Percentiles rank a stretch among this genome's conserved stretches.
Evolutionary conservation across 2,888 invertebrate genomes (phyloP).

Genomic region (Sinohyriopsis cumingii): DNA sequence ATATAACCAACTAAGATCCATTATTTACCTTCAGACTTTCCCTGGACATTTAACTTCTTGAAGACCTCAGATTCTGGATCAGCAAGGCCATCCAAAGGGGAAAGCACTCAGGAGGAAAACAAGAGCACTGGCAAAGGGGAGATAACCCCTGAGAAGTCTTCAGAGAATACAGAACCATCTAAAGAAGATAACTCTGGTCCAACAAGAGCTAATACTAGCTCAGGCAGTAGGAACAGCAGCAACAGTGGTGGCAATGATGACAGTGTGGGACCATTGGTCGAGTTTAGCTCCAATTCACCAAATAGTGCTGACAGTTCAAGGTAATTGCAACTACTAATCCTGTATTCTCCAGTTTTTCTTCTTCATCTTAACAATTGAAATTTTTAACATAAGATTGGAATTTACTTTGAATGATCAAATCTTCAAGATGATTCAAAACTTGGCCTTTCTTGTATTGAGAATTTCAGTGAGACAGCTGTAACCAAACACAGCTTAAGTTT

Average conservation of each 20-base stretch:
- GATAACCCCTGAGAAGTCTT: background rate
- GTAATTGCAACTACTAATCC: background rate
- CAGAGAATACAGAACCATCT: background rate
- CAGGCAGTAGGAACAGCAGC: background rate
- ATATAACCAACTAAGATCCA: too few relatives aligned
- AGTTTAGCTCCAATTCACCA: too few relatives aligned
- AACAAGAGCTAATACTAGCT: background rate
- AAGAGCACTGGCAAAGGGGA: background rate
- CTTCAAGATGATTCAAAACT: too few relatives aligned
- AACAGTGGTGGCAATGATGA: background rate
- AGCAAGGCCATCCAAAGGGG: background rate
- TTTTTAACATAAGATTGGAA: too few relatives aligned
- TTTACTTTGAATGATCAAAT: too few relatives aligned
- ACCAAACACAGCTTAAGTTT: too few relatives aligned
- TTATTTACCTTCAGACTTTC: conserved; percentile 24
- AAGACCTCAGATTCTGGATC: conserved; percentile 6
- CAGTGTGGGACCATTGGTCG: background rate
- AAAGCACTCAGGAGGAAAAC: background rate
- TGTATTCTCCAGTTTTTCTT: too few relatives aligned
- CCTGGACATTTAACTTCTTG: conserved; percentile 38
- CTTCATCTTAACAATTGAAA: too few relatives aligned
- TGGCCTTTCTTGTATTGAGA: too few relatives aligned
- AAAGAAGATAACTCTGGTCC: background rate
- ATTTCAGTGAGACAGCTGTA: too few relatives aligned
- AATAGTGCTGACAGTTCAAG: background rate